Base-by-base conservation (phyloP, 2,888 invertebrate genomes). In the Ornithoptera alexandrae region DNA sequence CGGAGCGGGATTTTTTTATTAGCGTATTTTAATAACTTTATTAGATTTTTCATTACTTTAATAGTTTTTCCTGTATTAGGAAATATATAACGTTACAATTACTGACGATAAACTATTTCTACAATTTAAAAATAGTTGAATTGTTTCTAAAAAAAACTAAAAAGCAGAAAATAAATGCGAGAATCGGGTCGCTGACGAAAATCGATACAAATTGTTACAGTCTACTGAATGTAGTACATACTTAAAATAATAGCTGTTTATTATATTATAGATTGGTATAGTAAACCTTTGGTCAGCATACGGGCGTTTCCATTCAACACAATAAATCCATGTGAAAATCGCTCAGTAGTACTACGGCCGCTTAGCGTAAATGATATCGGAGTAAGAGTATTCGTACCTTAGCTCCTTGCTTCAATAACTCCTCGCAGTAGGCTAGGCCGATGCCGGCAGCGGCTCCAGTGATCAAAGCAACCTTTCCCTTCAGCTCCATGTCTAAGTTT, bases 371-470 rank as follows among this genome's bases (percentile, higher is more conserved):
- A 65, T 42, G 65, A 42, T 57, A 24, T 61, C 22, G n/a, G 39
- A 57, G 56, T 50, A 1, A 53, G 5, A 8, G 22, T n/a, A 24
- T 22, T 72, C 85, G 86, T 88, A 96, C 96, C 94, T 95, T 96
- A 39, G 95, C 95, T 75, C 96, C 96, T 79, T 95, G 94, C 79
- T 94, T 94, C 72, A 96, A 90, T 62, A 96, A 83, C 80, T 96
- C 96, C 76, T 95, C 94, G 78, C 94, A 94, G 79, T 95, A 96
- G n/a, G 95, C 94, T 72, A 94, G 93, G 1, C 96, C 96, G 75
- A 96, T 94, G 69, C 96, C 96, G 65, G 95, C 94, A 20, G 95
- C 96, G 64, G 95, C 96, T 50, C 96, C 96, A 39, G 96, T 96
- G 69, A 96, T 94, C 72, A 96, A 87, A 61, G 94, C 96, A 71